phyloP scores from a whole-genome alignment of 2,113 vertebrate genomes.

The Xyliphius kryptos region DNA sequence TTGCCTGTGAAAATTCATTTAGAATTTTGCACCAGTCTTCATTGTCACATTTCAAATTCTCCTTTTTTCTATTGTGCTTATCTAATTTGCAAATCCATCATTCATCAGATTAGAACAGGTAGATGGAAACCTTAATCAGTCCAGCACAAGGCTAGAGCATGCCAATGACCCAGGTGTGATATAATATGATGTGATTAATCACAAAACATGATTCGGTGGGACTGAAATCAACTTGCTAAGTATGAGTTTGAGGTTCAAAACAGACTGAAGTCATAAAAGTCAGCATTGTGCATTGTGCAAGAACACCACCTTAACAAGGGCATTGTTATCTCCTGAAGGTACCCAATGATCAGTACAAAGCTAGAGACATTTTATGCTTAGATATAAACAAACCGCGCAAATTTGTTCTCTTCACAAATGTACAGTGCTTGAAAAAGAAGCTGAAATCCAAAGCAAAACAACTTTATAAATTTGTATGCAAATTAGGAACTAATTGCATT shows the following conservation, averaged over 20 bases:
- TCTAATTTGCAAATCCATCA: background rate
- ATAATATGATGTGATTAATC: background rate
- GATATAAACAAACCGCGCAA: background rate
- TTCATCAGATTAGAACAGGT: background rate
- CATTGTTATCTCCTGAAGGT: background rate
- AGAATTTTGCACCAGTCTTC: too few relatives aligned
- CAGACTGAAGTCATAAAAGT: too few relatives aligned
- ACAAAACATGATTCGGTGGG: background rate
- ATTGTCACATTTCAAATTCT: background rate
- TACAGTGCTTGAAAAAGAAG: background rate
- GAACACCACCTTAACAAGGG: slow-evolving; percentile 1
- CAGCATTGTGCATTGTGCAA: too few relatives aligned
- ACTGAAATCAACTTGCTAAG: background rate
- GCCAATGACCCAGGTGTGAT: slow-evolving; percentile 1
- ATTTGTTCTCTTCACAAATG: background rate
- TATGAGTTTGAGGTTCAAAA: background rate
- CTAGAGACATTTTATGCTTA: background rate
- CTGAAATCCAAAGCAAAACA: too few relatives aligned
- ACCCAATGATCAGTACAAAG: background rate
- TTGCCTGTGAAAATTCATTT: background rate
- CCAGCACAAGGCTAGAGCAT: background rate
- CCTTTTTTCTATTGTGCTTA: background rate
- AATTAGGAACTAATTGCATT: too few relatives aligned
- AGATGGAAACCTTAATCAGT: background rate
- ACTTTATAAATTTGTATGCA: too few relatives aligned